These are phyloP conservation scores for Leptinotarsa rubiginosa DNA, from an alignment of 2,888 invertebrate species.

Conservation along the genomic window DNA sequence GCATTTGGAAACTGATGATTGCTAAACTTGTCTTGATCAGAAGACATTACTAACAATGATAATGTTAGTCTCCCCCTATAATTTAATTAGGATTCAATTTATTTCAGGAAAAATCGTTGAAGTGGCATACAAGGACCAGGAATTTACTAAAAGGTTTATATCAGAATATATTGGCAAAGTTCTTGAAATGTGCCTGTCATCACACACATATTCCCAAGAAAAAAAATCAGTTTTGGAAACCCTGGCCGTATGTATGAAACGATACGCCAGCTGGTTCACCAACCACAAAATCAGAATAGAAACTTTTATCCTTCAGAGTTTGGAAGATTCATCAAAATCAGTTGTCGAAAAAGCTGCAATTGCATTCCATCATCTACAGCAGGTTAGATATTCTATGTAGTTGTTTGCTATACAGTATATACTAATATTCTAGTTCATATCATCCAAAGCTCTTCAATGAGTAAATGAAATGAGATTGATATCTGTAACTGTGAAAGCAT, in stretches of 20 bases:
- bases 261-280: slow-evolving; percentile 49
- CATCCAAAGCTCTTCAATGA: no score
- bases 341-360: slow-evolving; percentile 47
- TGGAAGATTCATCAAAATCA: slow-evolving; percentile 42
- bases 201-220: slow-evolving; percentile 39
- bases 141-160: slow-evolving; percentile 50
- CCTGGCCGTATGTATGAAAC: slow-evolving; percentile 45
- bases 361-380: slow-evolving; percentile 49
- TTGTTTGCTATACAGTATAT: no score
- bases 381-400: slow-evolving; percentile 32
- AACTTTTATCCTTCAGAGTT: slow-evolving; percentile 42
- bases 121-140: slow-evolving; percentile 44
- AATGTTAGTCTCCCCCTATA: neutral
- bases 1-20: no score
- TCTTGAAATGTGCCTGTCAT: slow-evolving; percentile 48
- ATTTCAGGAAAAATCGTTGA: slow-evolving; percentile 44
- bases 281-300: slow-evolving; percentile 48
- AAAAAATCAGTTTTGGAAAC: slow-evolving; percentile 43
- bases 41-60: no score
- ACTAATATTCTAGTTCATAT: no score
- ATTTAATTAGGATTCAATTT: neutral
- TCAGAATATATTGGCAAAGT: slow-evolving; percentile 50
- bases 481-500: no score
- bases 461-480: no score
- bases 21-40: no score